Base-by-base conservation (phyloP, 1,140 invertebrate genomes). In the Solenopsis invicta region DNA sequence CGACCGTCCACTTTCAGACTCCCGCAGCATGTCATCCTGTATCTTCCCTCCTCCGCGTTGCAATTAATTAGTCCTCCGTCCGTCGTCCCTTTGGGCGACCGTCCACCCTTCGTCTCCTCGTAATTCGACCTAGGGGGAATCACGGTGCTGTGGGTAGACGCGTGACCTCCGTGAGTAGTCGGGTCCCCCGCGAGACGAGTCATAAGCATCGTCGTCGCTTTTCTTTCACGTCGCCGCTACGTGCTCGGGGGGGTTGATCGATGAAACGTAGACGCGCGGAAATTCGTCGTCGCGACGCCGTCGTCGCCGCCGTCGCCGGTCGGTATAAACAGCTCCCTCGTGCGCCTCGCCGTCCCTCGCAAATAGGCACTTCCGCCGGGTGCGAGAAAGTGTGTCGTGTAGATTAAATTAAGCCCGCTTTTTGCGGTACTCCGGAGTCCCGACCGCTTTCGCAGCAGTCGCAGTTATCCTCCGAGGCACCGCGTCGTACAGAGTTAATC, bases 1-100 rank as follows among this genome's bases (percentile, higher is more conserved):
- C 72, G 85, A 21, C 67, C 77, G 86, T 87, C 66, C 86, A 85
- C 89, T 86, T 81, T 54, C 86, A 82, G 56, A 72, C 88, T 91
- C 90, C 90, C 90, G 90, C 56, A 62, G 54, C 90, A 86, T 87
- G 89, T 91, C 89, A 86, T 89, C 85, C 88, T n/a, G 69, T 37
- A 59, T 69, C 80, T 67, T 76, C 71, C 69, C 41, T 82, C 24
- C 77, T n/a, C 64, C 85, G 84, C 85, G 85, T 87, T 87, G 86
- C 91, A 86, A 92, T 91, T 92, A 92, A 92, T 92, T 92, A 92
- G 82, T 81, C 86, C 62, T 85, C 56, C 64, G 41, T 56, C 81
- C 87, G 66, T 81, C 85, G 48, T 66, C 48, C 56, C 54, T 84
- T 72, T 59, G 29, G 37, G 24, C 54, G 67, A 45, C 41, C 67